These are phyloP conservation scores for Liparis tanakae DNA, from an alignment of 2,797 vertebrate species.

Conservation along the genomic window DNA sequence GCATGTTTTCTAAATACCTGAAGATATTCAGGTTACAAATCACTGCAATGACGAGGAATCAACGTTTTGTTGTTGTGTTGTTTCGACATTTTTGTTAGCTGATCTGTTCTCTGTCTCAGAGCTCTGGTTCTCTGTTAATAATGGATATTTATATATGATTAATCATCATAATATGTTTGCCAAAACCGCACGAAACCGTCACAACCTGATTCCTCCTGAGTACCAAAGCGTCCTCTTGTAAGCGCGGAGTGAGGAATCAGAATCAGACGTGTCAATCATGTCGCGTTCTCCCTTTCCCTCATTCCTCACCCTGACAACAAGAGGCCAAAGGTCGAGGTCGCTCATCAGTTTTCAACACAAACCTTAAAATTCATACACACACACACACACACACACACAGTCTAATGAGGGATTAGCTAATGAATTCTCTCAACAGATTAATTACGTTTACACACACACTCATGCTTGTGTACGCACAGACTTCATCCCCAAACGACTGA, in stretches of 20 bases:
- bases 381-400: slow-evolving; percentile 10
- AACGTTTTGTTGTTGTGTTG: neutral
- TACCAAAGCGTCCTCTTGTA: neutral
- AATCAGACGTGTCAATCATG: slow-evolving; percentile 24
- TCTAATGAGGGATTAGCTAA: slow-evolving; percentile 77
- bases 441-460: slow-evolving; percentile 72
- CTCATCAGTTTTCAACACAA: slow-evolving; percentile 52
- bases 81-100: neutral
- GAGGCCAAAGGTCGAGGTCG: slow-evolving; percentile 29
- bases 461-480: slow-evolving; percentile 48
- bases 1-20: neutral
- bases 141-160: neutral
- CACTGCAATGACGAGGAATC: too few species aligned
- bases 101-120: neutral
- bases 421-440: slow-evolving; percentile 78
- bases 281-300: slow-evolving; percentile 13
- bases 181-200: neutral
- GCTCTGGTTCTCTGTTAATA: neutral
- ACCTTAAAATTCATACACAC: slow-evolving; percentile 43
- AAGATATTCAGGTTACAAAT: neutral
- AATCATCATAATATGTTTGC: neutral
- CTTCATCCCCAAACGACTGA: slow-evolving; percentile 63
- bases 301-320: slow-evolving; percentile 8
- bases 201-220: neutral
- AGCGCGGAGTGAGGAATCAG: neutral